Evolutionary conservation across 2,888 invertebrate genomes (phyloP), one percentile per base, ranked within the genome.

Genomic region (Hesperia comma): DNA sequence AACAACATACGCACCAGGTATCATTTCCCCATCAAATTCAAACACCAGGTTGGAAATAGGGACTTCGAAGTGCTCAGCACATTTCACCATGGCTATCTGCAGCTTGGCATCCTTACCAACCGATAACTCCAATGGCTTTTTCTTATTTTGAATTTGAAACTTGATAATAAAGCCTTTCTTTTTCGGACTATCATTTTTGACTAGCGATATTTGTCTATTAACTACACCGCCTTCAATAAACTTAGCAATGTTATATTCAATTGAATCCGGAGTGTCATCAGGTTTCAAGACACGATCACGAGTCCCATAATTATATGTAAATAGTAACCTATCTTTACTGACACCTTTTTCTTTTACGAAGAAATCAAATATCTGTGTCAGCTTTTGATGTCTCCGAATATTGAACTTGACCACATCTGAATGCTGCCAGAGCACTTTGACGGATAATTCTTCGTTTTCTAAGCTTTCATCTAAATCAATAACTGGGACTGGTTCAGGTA

Each of bases 1-100:
- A 26, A 26, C 26, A 26, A 26, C 26, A 26, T 55, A 72, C 63
- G 73, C 79, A 82, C 89, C 83, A 73, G 83, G 74, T 74, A n/a
- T 78, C 63, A 71, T 94, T 93, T 0, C 94, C 94, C 94, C 94
- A 77, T 94, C 94, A 78, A 94, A 94, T 69, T 85, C 83, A 75
- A 94, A 94, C 51, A 84, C 88, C 6, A 94, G 75, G 60, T 81
- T 87, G 0, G 84, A 80, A 2, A 92, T 15, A 0, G 87, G 79
- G n/a, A 79, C 72, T 46, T 92, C 88, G 6, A 91, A 79, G 70
- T 90, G 83, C 69, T 93, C 92, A 0, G 94, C 86, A 79, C 87
- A 93, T 70, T 89, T 87, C 41, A 84, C 75, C 92, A 94, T 92
- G 0, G 91, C 85, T 0, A 83, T 53, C 0, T 73, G 75, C 56